Evolutionary conservation across 2,113 vertebrate species (phyloP).

Genomic region (Leptosomus discolor): DNA sequence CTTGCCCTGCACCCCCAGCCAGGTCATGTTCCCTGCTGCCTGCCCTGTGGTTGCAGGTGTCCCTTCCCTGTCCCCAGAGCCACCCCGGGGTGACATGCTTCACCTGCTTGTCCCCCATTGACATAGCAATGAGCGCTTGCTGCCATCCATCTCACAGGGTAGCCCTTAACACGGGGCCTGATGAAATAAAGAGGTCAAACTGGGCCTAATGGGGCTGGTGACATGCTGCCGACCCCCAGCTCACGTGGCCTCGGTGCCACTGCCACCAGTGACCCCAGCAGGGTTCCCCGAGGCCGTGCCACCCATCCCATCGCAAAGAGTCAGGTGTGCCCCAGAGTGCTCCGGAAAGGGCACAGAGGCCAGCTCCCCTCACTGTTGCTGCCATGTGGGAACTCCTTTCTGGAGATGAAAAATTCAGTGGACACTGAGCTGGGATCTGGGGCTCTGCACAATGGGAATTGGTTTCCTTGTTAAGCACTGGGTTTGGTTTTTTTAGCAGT

Average conservation of each 20-base stretch:
- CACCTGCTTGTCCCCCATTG: not conserved
- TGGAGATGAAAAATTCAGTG: not conserved
- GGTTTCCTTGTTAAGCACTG: constrained; percentile 17
- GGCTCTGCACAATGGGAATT: not conserved
- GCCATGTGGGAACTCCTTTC: not conserved
- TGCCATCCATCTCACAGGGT: not conserved
- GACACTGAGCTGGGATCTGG: not conserved
- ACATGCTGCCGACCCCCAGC: not conserved
- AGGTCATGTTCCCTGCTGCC: not conserved
- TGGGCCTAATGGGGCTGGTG: not conserved
- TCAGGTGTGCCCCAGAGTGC: not conserved
- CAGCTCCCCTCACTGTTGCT: not conserved
- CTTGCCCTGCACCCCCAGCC: not conserved
- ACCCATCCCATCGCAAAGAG: fast-evolving
- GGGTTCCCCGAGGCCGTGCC: fast-evolving
- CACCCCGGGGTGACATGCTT: not conserved
- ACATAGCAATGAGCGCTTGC: not conserved
- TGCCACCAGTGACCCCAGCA: not conserved
- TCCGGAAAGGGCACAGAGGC: not conserved
- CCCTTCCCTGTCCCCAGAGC: not conserved
- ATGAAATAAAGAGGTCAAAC: not conserved
- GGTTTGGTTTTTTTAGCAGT: constrained; percentile 31
- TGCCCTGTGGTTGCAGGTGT: not conserved
- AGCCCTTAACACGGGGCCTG: not conserved
- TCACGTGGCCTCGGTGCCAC: fast-evolving